Base-by-base conservation (phyloP, 2,113 vertebrate genomes). In the Blennius ocellaris region DNA sequence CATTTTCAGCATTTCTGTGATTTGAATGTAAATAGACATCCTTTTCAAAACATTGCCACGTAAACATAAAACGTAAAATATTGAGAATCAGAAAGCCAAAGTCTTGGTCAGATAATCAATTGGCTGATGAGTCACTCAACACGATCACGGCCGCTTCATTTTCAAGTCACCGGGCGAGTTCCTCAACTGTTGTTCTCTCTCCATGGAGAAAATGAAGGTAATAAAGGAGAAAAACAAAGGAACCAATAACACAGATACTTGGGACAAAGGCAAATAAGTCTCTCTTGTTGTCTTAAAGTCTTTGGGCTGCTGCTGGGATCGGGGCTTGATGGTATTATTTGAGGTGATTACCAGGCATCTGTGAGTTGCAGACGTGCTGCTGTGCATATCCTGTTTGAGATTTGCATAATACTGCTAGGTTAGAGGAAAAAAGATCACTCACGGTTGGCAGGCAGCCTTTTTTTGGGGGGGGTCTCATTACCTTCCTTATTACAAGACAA, bases 401-500 rank as follows among this genome's bases (percentile, higher is more conserved):
- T 74, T 56, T 82, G 71, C 76, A 81, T 80, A 74, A 68, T 50
- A 58, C 47, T 68, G 43, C 69, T 21, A 12, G 45, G 50, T 70
- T 30, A 51, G 70, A 56, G 57, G 57, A 16, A 65, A 47, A 69
- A 48, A 67, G 65, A 51, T 50, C 41, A 53, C 48, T 69, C 53
- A 38, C 8, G 4, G 40, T 14, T 57, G 44, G 15, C 30, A 76
- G 62, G 50, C 49, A 64, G 62, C 3, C 44, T 38, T 49, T 76
- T 73, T 44, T 21, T n/a, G n/a, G n/a, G n/a, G n/a, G 51, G 70
- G 15, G 12, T 47, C 62, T 82, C 66, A 84, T 78, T 80, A 72
- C 11, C 0, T 1, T 38, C 79, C 62, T 54, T 55, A 67, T 63
- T 56, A 49, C 7, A 55, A 6, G 16, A 52, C 49, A 72, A 57